Evolutionary conservation across 1,140 invertebrate species (phyloP).

Genomic region (Aleiodes sp.): DNA sequence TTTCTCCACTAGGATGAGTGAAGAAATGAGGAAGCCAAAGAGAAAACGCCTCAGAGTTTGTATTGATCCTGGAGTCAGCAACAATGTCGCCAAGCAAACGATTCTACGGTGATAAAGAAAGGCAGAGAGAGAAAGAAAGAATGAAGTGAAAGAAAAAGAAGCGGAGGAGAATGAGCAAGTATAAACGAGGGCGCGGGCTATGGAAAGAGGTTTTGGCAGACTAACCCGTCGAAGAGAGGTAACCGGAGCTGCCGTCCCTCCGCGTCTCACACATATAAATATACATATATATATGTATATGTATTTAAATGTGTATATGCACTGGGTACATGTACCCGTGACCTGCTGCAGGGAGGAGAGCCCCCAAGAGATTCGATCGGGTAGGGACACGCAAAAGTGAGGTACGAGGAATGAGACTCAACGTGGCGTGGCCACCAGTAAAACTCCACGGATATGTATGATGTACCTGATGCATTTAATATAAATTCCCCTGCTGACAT

Average conservation of each 20-base stretch:
- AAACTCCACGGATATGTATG: neutral
- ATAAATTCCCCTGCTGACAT: too few relatives aligned
- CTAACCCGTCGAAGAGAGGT: slow-evolving; percentile 14
- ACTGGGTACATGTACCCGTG: slow-evolving; percentile 24
- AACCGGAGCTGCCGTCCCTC: slow-evolving; percentile 21
- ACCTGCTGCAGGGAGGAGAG: slow-evolving; percentile 15
- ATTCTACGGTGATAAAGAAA: slow-evolving; percentile 1
- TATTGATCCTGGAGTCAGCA: slow-evolving; percentile 15
- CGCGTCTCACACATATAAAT: neutral
- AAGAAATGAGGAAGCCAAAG: neutral
- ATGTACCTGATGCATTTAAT: too few relatives aligned
- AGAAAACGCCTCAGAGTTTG: neutral
- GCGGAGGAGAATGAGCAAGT: neutral
- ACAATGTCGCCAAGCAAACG: slow-evolving; percentile 18
- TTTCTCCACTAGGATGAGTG: neutral
- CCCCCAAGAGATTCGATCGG: slow-evolving; percentile 33
- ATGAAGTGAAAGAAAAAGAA: neutral
- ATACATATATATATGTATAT: neutral
- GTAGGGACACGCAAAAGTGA: slow-evolving; percentile 29
- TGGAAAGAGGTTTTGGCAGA: slow-evolving; percentile 20
- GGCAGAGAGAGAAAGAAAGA: neutral
- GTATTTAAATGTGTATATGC: neutral
- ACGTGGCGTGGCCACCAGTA: neutral
- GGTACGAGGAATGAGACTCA: slow-evolving; percentile 12
- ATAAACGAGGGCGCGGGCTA: slow-evolving; percentile 11